Percentiles rank a stretch among this genome's conserved stretches.
Evolutionary conservation across 1,140 invertebrate species (phyloP).

Genomic region (Caenorhabditis latens): DNA sequence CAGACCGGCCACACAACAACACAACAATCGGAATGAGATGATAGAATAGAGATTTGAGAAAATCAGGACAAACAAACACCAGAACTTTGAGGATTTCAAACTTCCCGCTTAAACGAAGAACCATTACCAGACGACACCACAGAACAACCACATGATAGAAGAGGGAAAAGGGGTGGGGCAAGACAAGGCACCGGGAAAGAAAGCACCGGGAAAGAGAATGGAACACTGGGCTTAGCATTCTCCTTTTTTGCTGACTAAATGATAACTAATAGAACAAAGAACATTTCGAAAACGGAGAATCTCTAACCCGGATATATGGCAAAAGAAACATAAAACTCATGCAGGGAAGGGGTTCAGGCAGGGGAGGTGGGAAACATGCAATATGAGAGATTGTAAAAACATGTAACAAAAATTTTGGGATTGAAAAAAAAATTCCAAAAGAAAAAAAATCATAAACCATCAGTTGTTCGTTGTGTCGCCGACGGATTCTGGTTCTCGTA

Average conservation of each 20-base stretch:
- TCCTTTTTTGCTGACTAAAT: too few species aligned
- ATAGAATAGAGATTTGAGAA: not conserved
- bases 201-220: too few species aligned
- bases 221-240: too few species aligned
- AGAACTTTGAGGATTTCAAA: constrained; percentile 2
- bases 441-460: constrained; percentile 36
- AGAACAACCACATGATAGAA: too few species aligned
- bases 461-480: not conserved
- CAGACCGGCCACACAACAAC: constrained; percentile 6
- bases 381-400: not conserved
- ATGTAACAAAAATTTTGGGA: not conserved
- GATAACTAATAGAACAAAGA: not conserved
- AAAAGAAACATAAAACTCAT: not conserved
- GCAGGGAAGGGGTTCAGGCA: constrained; percentile 5
- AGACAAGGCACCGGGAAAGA: not conserved
- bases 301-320: too few species aligned
- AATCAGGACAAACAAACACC: not conserved
- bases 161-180: too few species aligned
- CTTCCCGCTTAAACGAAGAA: not conserved
- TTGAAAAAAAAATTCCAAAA: not conserved
- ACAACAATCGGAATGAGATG: constrained; percentile 7
- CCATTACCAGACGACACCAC: not conserved
- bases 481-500: constrained; percentile 27
- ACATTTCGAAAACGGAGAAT: not conserved
- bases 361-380: not conserved